A percentile compares a stretch with the other conserved stretches of the same genome.
These are phyloP conservation scores for Vimba vimba DNA, from an alignment of 2,113 vertebrate species.

Conservation along the genomic window DNA sequence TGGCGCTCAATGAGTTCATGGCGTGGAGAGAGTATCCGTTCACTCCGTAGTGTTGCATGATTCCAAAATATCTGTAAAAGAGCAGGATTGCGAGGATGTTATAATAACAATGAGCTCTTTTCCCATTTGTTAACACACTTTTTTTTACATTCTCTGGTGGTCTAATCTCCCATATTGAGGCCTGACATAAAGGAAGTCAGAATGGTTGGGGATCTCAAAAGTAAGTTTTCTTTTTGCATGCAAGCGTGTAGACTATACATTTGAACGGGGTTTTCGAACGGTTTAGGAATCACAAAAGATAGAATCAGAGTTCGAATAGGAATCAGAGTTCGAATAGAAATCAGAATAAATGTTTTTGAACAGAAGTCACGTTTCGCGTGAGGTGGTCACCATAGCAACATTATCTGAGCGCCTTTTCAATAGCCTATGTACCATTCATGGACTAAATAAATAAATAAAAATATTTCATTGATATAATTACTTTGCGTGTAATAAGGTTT, in stretches of 20 bases:
- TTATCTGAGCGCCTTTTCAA: neutral
- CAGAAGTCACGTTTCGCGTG: neutral
- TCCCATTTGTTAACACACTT: neutral
- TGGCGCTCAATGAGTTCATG: slow-evolving; percentile 97
- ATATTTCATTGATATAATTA: no score
- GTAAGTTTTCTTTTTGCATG: no score
- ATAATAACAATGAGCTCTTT: slow-evolving; percentile 2
- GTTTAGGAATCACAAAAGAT: neutral
- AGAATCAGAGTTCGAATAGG: neutral
- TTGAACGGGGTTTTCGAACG: no score
- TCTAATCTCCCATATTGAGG: no score
- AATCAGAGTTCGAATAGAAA: neutral
- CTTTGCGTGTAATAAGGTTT: no score
- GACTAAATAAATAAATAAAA: neutral
- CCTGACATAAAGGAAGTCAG: no score
- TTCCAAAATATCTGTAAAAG: slow-evolving; percentile 42
- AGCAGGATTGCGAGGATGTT: neutral
- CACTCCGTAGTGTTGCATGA: slow-evolving; percentile 98
- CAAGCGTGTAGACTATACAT: no score
- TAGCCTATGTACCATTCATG: neutral
- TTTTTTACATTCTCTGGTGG: neutral
- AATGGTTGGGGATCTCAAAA: no score
- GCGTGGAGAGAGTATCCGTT: slow-evolving; percentile 96
- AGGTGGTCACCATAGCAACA: neutral
- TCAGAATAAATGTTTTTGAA: neutral